Evolutionary conservation across 2,888 invertebrate species (phyloP).

Genomic region (Mactromeris polynyma): DNA sequence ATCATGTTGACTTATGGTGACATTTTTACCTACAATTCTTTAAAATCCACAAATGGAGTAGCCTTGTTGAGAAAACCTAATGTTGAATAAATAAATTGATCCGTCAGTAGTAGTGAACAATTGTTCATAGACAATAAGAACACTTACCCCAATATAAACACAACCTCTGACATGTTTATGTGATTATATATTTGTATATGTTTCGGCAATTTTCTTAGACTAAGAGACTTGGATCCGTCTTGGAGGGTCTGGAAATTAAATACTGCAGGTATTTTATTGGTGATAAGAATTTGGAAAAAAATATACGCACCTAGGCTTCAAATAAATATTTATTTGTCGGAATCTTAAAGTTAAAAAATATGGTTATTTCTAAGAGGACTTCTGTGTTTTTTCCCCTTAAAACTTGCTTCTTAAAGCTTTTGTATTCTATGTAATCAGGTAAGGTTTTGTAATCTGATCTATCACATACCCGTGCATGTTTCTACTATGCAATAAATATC

Average conservation of each 20-base stretch:
- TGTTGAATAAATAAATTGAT: constrained; percentile 1
- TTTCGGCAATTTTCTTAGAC: background rate
- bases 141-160: background rate
- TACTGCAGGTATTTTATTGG: background rate
- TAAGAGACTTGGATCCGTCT: background rate
- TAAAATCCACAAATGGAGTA: too few relatives aligned
- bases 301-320: background rate
- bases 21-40: too few relatives aligned
- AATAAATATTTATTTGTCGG: too few relatives aligned
- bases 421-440: too few relatives aligned
- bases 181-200: background rate
- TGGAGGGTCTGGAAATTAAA: background rate
- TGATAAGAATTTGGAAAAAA: background rate
- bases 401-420: too few relatives aligned
- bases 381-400: too few relatives aligned
- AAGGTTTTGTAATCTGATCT: too few relatives aligned
- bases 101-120: background rate
- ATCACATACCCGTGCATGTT: too few relatives aligned
- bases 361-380: too few relatives aligned
- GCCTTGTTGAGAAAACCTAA: background rate
- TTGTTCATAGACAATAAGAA: background rate
- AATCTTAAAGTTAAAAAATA: background rate
- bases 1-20: too few relatives aligned
- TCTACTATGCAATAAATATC: too few relatives aligned
- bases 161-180: background rate